Evolutionary conservation across 2,888 invertebrate species (phyloP), one percentile per base, ranked within the genome.

Genomic region (Alsophila aescularia): DNA sequence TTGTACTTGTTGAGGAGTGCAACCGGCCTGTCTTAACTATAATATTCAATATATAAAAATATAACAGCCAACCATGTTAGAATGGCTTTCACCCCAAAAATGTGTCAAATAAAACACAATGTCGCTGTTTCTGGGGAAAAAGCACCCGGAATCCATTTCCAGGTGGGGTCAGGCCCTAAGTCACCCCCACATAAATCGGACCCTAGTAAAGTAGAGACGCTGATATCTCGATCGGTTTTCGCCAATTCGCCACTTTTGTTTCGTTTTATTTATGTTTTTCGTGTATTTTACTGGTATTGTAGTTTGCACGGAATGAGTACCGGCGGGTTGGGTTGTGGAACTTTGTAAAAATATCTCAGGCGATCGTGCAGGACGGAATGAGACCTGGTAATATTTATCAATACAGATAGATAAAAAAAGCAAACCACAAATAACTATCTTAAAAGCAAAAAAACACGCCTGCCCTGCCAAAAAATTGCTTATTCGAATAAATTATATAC

Each of bases 201-300:
- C 80, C 79, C 73, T 77, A 75, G 76, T 83, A 79, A 83, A 81
- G 70, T 83, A 82, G 79, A 67, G 73, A 73, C 70, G 65, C 74
- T 67, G 81, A 73, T 77, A 82, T 79, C 83, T 77, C 71, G 85
- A 87, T 86, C 85, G 83, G 81, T 83, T 85, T 80, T 83, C 84
- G 82, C 83, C 78, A 82, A 82, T 83, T 77, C 79, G 75, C 44
- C 34, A 39, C 43, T 78, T 61, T 53, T 61, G 54, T 61, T 61
- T 55, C 53, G 42, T 60, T 60, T 62, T 57, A 56, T 60, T 60
- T 64, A 54, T 57, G 59, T 57, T 59, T 59, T 58, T 41, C 36
- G 27, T 54, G 50, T 51, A 52, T 58, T 42, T 51, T 51, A 52
- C 29, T 41, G 43, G 47, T 39, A 51, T 55, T 41, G 47, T 43